Evolutionary conservation across 35 echinoderm and acorn worm species (phyloP).

Genomic region (Ptychodera flava): DNA sequence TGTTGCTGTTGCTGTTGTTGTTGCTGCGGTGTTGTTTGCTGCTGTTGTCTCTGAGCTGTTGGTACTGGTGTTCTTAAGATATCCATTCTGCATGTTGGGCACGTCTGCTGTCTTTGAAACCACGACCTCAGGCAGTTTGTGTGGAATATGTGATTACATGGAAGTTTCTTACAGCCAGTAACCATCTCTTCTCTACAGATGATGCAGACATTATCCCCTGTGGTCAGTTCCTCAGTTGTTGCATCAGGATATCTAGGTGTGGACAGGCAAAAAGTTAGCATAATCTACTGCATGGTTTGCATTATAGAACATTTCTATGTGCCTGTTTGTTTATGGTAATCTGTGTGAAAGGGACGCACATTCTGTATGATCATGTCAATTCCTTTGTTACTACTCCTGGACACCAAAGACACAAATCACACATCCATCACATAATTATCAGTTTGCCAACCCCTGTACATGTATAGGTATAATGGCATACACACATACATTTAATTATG

Average conservation of each 20-base stretch:
- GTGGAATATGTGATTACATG: constrained; percentile 98
- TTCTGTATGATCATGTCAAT: too few relatives aligned
- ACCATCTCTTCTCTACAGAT: constrained; percentile 98
- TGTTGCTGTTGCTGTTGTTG: constrained; percentile 42
- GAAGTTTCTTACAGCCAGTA: constrained; percentile 93
- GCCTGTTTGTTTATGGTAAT: too few relatives aligned
- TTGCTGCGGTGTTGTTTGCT: constrained; percentile 37
- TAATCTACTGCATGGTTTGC: too few relatives aligned
- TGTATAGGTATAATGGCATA: too few relatives aligned
- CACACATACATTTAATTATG: too few relatives aligned
- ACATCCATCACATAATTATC: too few relatives aligned
- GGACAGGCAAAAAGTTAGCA: neutral
- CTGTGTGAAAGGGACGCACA: too few relatives aligned
- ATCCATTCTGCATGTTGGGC: constrained; percentile 95
- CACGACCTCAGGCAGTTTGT: constrained; percentile 90
- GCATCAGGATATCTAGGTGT: constrained; percentile 97
- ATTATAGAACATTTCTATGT: too few relatives aligned
- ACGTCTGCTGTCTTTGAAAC: constrained; percentile 98
- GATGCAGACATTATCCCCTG: constrained; percentile 91
- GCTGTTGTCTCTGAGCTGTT: constrained; percentile 23
- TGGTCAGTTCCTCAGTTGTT: constrained; percentile 77
- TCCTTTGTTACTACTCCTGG: too few relatives aligned
- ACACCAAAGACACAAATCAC: too few relatives aligned
- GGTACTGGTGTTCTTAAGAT: constrained; percentile 53
- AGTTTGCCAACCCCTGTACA: too few relatives aligned